Percentiles rank a stretch among this genome's conserved stretches.
phyloP scores from a whole-genome alignment of 64 coral and sea anemone genomes.

The Pocillopora damicornis region DNA sequence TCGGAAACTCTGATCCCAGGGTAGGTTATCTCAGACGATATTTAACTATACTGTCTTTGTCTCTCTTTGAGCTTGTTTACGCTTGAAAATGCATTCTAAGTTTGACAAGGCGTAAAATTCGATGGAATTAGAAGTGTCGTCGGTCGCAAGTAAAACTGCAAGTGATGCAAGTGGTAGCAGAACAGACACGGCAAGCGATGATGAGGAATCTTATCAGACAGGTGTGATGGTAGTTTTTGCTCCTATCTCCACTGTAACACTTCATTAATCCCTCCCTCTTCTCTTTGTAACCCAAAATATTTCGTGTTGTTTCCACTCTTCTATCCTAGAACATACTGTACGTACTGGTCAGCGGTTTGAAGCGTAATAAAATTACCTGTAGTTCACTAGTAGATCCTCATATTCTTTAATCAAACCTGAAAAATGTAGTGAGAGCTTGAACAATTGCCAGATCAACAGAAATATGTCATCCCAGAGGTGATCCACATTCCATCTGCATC shows the following conservation, averaged over 20 bases:
- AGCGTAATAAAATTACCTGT: no score
- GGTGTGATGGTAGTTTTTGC: not conserved
- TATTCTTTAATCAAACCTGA: not conserved
- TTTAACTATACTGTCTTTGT: not conserved
- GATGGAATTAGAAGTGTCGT: slow-evolving; percentile 13
- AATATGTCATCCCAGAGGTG: slow-evolving; percentile 14
- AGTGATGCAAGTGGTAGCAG: not conserved
- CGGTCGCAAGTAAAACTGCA: not conserved
- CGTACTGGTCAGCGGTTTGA: no score
- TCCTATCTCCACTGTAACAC: not conserved
- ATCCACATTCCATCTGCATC: slow-evolving; percentile 57
- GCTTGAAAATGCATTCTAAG: not conserved
- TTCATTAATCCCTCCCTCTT: no score
- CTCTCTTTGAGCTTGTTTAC: not conserved
- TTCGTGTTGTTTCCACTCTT: no score
- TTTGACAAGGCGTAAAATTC: not conserved
- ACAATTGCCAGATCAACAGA: not conserved
- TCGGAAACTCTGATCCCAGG: no score
- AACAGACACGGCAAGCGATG: slow-evolving; percentile 16
- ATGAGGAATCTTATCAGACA: not conserved
- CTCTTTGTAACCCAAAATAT: no score
- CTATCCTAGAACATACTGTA: no score
- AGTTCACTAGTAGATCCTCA: no score
- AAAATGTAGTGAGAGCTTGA: no score
- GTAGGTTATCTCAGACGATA: no score